phyloP scores from a whole-genome alignment of 2,797 vertebrate species.

The Allobates femoralis region DNA sequence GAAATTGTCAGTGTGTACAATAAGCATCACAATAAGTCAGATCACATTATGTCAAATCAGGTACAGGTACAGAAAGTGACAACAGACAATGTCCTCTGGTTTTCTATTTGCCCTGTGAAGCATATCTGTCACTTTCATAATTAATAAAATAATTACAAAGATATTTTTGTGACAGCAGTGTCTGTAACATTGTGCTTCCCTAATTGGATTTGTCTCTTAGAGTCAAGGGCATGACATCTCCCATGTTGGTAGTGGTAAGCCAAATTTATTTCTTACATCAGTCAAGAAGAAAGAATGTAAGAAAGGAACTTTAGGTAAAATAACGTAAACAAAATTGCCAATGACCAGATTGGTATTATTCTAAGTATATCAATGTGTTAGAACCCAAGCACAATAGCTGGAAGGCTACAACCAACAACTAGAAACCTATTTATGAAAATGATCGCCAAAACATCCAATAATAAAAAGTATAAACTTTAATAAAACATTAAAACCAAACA shows the following conservation, averaged over 20 bases:
- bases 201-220: constrained; percentile 43
- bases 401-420: no score
- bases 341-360: no score
- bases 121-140: constrained; percentile 55
- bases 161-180: constrained; percentile 44
- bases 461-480: no score
- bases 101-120: constrained; percentile 39
- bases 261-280: constrained; percentile 12
- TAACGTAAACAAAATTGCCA: background rate
- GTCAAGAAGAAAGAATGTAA: background rate
- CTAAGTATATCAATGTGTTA: no score
- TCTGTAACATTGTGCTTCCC: constrained; percentile 32
- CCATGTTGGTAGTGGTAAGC: constrained; percentile 11
- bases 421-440: no score
- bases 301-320: background rate
- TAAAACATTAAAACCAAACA: no score
- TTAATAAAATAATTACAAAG: constrained; percentile 29
- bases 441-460: no score
- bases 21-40: constrained; percentile 19
- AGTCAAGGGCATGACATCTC: constrained; percentile 35
- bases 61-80: constrained; percentile 33
- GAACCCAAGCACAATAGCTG: no score
- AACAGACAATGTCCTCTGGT: constrained; percentile 27
- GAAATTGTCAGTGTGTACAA: constrained; percentile 29
- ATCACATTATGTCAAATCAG: constrained; percentile 28